Evolutionary conservation across 2,113 vertebrate genomes (phyloP).

Genomic region (Probosciger aterrimus): DNA sequence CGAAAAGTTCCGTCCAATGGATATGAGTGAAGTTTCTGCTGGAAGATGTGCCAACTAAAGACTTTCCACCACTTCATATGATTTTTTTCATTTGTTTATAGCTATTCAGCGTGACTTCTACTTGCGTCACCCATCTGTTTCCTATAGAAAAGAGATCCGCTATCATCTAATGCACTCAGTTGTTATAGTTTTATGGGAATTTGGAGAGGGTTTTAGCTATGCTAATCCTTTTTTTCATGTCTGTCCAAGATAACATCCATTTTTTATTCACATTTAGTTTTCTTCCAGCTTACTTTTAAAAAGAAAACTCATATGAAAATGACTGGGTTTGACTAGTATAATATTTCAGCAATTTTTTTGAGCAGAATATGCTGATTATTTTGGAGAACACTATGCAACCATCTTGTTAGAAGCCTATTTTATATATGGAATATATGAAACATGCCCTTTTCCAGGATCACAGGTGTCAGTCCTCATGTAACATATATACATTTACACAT

Average conservation of each 20-base stretch:
- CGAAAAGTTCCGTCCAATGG: background rate
- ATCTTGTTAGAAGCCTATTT: background rate
- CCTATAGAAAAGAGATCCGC: background rate
- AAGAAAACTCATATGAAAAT: background rate
- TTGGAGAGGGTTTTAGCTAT: background rate
- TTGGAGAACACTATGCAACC: background rate
- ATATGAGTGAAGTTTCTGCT: background rate
- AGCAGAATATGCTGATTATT: background rate
- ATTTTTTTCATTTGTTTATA: background rate
- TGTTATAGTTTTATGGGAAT: slow-evolving; percentile 4
- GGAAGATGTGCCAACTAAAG: background rate
- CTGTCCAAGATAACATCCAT: background rate
- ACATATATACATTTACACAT: background rate
- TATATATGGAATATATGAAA: background rate
- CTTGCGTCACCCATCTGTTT: slow-evolving; percentile 1
- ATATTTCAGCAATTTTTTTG: background rate
- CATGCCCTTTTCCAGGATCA: background rate
- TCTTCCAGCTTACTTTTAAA: background rate
- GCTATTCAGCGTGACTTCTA: background rate
- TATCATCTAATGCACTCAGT: background rate
- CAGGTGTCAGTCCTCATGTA: background rate
- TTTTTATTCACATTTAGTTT: background rate
- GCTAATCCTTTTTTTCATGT: background rate
- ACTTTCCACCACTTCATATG: background rate
- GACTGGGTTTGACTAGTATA: background rate